These are phyloP conservation scores for Hirtodrosophila trivittata DNA, from an alignment of 2,888 invertebrate genomes.

Conservation along the genomic window DNA sequence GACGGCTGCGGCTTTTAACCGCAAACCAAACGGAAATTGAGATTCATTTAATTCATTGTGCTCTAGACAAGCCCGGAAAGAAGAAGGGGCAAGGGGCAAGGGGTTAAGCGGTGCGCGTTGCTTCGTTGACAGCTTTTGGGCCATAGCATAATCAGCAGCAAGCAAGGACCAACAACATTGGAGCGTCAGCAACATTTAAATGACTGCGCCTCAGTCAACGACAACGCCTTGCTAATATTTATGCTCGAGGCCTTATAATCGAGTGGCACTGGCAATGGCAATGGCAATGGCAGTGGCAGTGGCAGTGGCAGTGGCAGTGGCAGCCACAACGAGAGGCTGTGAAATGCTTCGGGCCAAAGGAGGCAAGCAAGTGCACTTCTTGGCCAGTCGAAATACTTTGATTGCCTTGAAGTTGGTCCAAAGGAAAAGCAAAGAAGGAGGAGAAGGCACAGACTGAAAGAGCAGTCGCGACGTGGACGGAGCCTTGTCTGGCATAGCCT, in stretches of 20 bases:
- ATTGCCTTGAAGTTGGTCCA: conserved; percentile 52
- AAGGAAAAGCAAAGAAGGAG: neutral
- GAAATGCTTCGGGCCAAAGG: conserved; percentile 5
- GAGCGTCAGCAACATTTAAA: conserved; percentile 67
- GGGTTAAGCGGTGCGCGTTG: conserved; percentile 47
- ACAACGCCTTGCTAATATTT: conserved; percentile 75
- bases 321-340: neutral
- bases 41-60: conserved; percentile 80
- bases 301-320: conserved; percentile 7
- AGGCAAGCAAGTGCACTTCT: conserved; percentile 47
- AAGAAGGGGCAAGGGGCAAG: conserved; percentile 15
- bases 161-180: conserved; percentile 17
- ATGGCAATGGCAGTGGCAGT: conserved; percentile 6
- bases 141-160: conserved; percentile 50
- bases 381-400: conserved; percentile 52
- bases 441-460: neutral
- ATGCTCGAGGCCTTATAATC: conserved; percentile 61
- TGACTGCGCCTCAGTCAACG: conserved; percentile 62
- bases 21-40: conserved; percentile 80
- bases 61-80: conserved; percentile 15
- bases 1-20: conserved; percentile 75
- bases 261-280: conserved; percentile 32
- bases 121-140: conserved; percentile 50
- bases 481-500: conserved; percentile 27
- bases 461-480: neutral